Conservation (phyloP, 37 sponge, comb jelly and placozoan genomes). For the Lycopodina hypogea region DNA sequence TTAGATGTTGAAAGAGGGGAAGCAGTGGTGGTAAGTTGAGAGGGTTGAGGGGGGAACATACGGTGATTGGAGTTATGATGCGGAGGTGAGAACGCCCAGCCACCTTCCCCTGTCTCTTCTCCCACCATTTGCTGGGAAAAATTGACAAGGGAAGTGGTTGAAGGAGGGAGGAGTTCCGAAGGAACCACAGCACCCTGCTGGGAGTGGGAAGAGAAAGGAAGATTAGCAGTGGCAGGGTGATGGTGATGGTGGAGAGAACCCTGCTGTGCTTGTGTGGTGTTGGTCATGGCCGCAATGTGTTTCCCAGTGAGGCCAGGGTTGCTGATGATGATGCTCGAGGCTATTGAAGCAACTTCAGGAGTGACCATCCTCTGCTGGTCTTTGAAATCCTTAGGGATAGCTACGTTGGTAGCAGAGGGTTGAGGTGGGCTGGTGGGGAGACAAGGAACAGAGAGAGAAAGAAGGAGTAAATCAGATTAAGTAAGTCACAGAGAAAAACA, state of each 20-base stretch:
- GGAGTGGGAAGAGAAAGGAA: slow-evolving; percentile 6
- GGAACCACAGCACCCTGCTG: not conserved
- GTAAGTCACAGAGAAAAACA: no score
- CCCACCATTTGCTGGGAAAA: not conserved
- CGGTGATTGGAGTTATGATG: slow-evolving; percentile 14
- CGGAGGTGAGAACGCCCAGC: not conserved
- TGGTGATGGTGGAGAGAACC: not conserved
- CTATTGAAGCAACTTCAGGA: slow-evolving; percentile 20
- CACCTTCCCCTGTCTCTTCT: not conserved
- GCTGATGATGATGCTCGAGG: slow-evolving; percentile 45
- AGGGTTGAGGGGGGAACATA: not conserved
- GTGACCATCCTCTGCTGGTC: slow-evolving; percentile 1
- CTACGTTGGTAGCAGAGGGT: slow-evolving; percentile 15
- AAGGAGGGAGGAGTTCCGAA: not conserved
- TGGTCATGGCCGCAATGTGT: slow-evolving; percentile 54
- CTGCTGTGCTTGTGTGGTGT: not conserved
- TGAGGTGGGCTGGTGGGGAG: slow-evolving; percentile 27
- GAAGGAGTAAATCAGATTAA: no score
- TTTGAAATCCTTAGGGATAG: slow-evolving; percentile 1
- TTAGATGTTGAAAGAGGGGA: no score
- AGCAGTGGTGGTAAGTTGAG: not conserved
- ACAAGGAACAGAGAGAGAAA: not conserved
- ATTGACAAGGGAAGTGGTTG: not conserved
- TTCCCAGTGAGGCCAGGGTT: slow-evolving; percentile 42
- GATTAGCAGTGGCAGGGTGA: no score